Percentiles rank a stretch among this genome's conserved stretches.
phyloP scores from a whole-genome alignment of 2,888 invertebrate species.

The Bruchidius siliquastri region DNA sequence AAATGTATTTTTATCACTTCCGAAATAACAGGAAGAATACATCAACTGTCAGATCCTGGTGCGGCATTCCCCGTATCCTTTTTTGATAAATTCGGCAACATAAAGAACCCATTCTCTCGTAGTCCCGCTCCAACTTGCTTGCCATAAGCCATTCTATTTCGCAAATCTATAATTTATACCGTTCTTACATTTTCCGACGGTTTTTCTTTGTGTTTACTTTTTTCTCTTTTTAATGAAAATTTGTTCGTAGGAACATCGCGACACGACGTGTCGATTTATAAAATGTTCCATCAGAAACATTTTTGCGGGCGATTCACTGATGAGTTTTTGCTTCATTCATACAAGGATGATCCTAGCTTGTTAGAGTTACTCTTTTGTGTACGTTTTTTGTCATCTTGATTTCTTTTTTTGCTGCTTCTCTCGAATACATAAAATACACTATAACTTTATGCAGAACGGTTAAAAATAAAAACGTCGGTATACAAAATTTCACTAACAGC shows the following conservation, averaged over 20 bases:
- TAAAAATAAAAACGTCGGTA: no score
- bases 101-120: neutral
- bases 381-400: no score
- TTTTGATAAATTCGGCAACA: neutral
- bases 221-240: neutral
- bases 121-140: neutral
- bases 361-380: no score
- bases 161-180: neutral
- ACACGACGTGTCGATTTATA: neutral
- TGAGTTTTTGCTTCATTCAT: neutral
- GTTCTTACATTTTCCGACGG: neutral
- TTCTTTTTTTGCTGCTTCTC: no score
- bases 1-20: neutral
- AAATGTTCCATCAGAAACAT: neutral
- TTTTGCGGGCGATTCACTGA: neutral
- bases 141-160: neutral
- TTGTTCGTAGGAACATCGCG: neutral
- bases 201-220: neutral
- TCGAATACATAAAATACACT: no score
- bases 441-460: no score
- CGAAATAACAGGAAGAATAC: neutral
- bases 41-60: neutral
- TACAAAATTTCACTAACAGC: no score
- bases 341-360: no score
- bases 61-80: neutral